These are phyloP conservation scores for Squalus acanthias DNA, from an alignment of 2,797 vertebrate genomes.

Conservation along the genomic window DNA sequence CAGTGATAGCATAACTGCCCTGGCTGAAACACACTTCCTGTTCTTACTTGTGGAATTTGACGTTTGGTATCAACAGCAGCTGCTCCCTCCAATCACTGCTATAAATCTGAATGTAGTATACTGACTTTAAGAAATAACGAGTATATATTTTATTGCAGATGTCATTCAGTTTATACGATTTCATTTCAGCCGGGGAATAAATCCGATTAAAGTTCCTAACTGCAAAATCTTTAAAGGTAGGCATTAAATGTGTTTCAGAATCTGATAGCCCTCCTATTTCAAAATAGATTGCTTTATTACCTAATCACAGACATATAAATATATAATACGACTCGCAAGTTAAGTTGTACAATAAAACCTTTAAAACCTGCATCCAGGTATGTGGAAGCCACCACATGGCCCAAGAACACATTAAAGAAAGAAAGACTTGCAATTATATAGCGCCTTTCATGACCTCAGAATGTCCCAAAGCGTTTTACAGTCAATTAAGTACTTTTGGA, in stretches of 20 bases:
- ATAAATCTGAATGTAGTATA: background rate
- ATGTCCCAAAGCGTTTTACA: background rate
- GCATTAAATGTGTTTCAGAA: background rate
- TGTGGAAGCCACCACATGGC: background rate
- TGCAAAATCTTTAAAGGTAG: background rate
- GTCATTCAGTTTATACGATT: background rate
- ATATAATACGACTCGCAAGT: background rate
- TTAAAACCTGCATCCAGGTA: background rate
- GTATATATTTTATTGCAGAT: conserved; percentile 23
- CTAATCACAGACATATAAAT: background rate
- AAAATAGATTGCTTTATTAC: conserved; percentile 4
- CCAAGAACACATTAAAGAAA: background rate
- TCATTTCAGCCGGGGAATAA: background rate
- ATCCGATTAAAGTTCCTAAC: background rate
- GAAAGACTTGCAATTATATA: background rate
- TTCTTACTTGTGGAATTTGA: conserved; percentile 27
- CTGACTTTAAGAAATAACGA: conserved; percentile 17
- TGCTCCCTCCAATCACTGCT: background rate
- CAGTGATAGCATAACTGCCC: background rate
- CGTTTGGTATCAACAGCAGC: background rate
- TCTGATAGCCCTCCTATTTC: background rate
- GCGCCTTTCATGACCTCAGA: background rate
- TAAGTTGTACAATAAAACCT: background rate
- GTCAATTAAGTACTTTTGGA: background rate
- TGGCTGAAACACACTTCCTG: background rate